Conservation (phyloP, 2,113 vertebrate species). For the Pollachius pollachius region DNA sequence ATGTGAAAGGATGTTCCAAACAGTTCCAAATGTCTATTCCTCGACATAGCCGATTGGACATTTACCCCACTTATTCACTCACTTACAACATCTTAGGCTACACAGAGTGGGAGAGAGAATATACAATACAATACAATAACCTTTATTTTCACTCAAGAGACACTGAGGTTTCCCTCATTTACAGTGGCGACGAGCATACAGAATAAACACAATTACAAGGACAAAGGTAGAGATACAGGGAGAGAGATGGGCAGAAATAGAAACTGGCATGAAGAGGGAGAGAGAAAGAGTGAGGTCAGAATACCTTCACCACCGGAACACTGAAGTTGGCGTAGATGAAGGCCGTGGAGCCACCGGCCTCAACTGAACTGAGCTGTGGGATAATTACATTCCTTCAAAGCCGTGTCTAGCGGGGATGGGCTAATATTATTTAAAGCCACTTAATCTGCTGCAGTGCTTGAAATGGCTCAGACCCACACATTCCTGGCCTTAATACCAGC, state of each 20-base stretch:
- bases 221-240: background rate
- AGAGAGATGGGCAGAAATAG: background rate
- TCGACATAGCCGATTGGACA: too few relatives aligned
- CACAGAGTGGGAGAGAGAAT: too few relatives aligned
- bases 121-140: too few relatives aligned
- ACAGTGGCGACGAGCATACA: too few relatives aligned
- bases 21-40: too few relatives aligned
- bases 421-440: conserved; percentile 25
- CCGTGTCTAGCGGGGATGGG: conserved; percentile 35
- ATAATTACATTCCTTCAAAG: conserved; percentile 51
- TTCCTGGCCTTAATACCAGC: conserved; percentile 5
- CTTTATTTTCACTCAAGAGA: too few relatives aligned
- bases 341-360: conserved; percentile 87
- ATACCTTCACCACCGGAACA: conserved; percentile 86
- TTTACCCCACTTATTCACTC: too few relatives aligned
- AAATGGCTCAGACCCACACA: conserved; percentile 12
- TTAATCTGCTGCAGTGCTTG: conserved; percentile 17
- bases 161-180: too few relatives aligned
- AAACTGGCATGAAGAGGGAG: background rate
- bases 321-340: conserved; percentile 93
- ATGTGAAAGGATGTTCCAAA: too few relatives aligned
- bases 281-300: background rate
- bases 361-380: conserved; percentile 85
- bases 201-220: too few relatives aligned
- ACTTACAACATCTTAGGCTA: too few relatives aligned